Conservation (phyloP, 2,888 invertebrate genomes). For the Morpho helenor region DNA sequence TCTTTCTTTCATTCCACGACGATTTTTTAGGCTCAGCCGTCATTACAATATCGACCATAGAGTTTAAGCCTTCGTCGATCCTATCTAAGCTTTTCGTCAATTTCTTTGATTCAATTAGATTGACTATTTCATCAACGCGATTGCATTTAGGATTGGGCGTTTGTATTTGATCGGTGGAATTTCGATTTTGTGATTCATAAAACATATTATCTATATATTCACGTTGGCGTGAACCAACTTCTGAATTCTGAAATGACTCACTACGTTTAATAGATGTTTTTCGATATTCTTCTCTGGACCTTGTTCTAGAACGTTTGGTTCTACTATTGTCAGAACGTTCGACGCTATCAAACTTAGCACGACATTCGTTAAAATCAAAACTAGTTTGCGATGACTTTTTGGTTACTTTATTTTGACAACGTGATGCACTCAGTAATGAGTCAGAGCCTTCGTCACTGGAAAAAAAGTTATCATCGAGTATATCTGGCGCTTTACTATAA, state of each 20-base stretch:
- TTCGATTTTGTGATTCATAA: conserved; percentile 65
- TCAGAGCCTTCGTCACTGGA: conserved; percentile 85
- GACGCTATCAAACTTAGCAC: conserved; percentile 79
- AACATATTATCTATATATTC: conserved; percentile 81
- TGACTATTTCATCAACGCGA: conserved; percentile 72
- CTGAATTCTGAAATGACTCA: conserved; percentile 71
- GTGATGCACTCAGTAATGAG: conserved; percentile 83
- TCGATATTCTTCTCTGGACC: conserved; percentile 59
- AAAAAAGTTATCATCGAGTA: conserved; percentile 78
- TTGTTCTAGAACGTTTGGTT: conserved; percentile 54
- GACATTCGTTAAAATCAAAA: conserved; percentile 72
- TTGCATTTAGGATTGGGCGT: conserved; percentile 59
- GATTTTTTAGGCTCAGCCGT: conserved; percentile 75
- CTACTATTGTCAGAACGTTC: conserved; percentile 66
- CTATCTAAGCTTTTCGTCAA: conserved; percentile 88
- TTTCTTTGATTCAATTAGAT: conserved; percentile 79
- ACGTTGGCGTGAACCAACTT: conserved; percentile 64
- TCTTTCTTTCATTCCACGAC: conserved; percentile 59
- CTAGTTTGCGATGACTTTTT: conserved; percentile 57
- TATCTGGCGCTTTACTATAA: conserved; percentile 73
- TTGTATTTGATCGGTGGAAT: conserved; percentile 32
- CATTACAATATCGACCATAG: conserved; percentile 85
- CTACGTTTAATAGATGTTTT: conserved; percentile 64
- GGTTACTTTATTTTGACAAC: conserved; percentile 57
- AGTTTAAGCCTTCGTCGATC: conserved; percentile 85